Evolutionary conservation across 2,113 vertebrate genomes (phyloP).

Genomic region (Pteruthius melanotis): DNA sequence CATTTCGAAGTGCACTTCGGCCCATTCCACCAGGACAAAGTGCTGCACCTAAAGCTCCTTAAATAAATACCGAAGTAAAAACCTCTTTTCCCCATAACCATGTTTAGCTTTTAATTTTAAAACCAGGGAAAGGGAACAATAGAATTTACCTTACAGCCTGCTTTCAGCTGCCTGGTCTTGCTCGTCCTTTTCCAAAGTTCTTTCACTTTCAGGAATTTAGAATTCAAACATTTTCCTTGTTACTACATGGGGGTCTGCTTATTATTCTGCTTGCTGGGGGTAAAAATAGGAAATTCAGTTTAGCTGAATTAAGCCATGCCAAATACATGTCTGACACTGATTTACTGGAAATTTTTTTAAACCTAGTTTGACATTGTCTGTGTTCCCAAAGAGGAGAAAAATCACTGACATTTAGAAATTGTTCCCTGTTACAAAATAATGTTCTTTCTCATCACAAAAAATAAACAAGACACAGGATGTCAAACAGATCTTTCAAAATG

Average conservation of each 20-base stretch:
- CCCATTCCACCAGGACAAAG: too few relatives aligned
- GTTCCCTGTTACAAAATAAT: constrained; percentile 21
- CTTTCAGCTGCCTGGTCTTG: neutral
- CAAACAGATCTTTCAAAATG: constrained; percentile 53
- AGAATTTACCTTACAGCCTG: neutral
- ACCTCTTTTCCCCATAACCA: too few relatives aligned
- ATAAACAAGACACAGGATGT: constrained; percentile 44
- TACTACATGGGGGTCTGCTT: neutral
- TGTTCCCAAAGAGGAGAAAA: constrained; percentile 1
- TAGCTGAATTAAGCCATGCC: neutral
- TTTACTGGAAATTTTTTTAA: neutral
- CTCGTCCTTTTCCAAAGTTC: neutral
- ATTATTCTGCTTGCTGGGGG: neutral
- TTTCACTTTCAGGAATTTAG: neutral
- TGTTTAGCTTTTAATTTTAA: too few relatives aligned
- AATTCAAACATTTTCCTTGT: neutral
- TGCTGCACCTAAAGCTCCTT: too few relatives aligned
- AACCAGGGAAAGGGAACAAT: too few relatives aligned
- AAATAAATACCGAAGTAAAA: too few relatives aligned
- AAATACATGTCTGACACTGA: neutral
- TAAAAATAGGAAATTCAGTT: neutral
- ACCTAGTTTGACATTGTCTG: constrained; percentile 1
- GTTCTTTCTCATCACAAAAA: constrained; percentile 46
- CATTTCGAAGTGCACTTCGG: too few relatives aligned
- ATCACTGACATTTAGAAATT: constrained; percentile 55